Conservation (phyloP, 2,888 invertebrate genomes). For the Synanthedon andrenaeformis region DNA sequence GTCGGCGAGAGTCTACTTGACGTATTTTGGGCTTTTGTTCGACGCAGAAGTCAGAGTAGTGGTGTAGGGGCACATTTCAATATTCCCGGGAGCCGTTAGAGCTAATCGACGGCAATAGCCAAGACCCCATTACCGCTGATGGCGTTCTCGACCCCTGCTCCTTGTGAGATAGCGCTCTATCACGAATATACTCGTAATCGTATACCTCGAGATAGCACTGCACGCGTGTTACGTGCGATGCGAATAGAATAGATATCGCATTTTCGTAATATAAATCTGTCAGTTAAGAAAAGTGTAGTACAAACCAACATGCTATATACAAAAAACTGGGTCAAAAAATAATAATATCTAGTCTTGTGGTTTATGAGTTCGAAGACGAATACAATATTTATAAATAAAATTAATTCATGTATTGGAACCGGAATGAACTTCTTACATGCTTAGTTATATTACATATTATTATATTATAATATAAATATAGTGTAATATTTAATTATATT, state of each 20-base stretch:
- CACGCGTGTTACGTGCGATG: constrained; percentile 8
- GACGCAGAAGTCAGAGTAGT: background rate
- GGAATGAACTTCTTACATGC: too few species aligned
- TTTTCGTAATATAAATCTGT: constrained; percentile 1
- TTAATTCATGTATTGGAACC: too few species aligned
- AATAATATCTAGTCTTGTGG: too few species aligned
- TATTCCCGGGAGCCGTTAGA: constrained; percentile 44
- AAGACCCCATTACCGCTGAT: constrained; percentile 56
- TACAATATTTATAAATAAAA: too few species aligned
- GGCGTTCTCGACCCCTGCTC: constrained; percentile 27
- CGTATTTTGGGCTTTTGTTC: constrained; percentile 1
- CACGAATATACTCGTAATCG: constrained; percentile 16
- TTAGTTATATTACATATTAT: too few species aligned
- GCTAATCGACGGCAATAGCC: constrained; percentile 51
- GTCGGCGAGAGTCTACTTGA: background rate
- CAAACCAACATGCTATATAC: too few species aligned
- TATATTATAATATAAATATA: too few species aligned
- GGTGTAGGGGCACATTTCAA: constrained; percentile 30
- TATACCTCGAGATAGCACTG: constrained; percentile 33
- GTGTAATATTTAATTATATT: too few species aligned
- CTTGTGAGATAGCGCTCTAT: constrained; percentile 20
- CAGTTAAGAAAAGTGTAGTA: too few species aligned
- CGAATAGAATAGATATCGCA: constrained; percentile 7
- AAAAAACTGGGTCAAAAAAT: too few species aligned
- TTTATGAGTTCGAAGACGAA: too few species aligned